Evolutionary conservation across 2,888 invertebrate genomes (phyloP).

Genomic region (Aplocera efformata): DNA sequence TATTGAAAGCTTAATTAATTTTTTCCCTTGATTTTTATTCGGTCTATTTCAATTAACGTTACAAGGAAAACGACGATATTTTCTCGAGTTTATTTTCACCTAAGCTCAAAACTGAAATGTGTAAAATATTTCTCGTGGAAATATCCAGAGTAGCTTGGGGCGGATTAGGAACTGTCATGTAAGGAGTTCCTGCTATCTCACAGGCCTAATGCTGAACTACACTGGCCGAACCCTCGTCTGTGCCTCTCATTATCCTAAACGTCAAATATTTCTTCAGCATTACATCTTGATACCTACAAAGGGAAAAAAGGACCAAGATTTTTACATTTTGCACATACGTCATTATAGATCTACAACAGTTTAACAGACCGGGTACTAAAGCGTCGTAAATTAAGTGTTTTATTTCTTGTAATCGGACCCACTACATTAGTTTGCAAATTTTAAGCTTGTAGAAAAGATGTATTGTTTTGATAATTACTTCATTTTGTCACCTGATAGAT

Average conservation of each 20-base stretch:
- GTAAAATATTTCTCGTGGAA: slow-evolving; percentile 9
- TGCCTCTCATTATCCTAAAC: slow-evolving; percentile 23
- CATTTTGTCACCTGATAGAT: no score
- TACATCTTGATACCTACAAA: slow-evolving; percentile 10
- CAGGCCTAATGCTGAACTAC: slow-evolving; percentile 24
- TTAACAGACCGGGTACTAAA: no score
- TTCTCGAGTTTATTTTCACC: no score
- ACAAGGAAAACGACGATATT: slow-evolving; percentile 6
- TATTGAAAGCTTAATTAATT: not conserved
- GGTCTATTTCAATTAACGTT: slow-evolving; percentile 4
- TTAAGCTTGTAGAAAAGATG: no score
- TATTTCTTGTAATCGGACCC: no score
- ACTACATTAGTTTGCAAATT: no score
- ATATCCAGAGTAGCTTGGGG: slow-evolving; percentile 5
- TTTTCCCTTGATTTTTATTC: no score
- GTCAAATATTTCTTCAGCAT: slow-evolving; percentile 19
- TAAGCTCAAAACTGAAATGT: slow-evolving; percentile 8
- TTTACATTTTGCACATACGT: no score
- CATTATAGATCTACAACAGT: no score
- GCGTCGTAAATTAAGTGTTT: no score
- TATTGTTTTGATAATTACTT: no score
- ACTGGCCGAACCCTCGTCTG: slow-evolving; percentile 19
- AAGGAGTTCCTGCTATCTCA: slow-evolving; percentile 19
- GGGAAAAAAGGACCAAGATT: slow-evolving; percentile 6
- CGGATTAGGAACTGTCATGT: slow-evolving; percentile 27